phyloP scores from a whole-genome alignment of 2,113 vertebrate species.

The Thamnophis sirtalis region DNA sequence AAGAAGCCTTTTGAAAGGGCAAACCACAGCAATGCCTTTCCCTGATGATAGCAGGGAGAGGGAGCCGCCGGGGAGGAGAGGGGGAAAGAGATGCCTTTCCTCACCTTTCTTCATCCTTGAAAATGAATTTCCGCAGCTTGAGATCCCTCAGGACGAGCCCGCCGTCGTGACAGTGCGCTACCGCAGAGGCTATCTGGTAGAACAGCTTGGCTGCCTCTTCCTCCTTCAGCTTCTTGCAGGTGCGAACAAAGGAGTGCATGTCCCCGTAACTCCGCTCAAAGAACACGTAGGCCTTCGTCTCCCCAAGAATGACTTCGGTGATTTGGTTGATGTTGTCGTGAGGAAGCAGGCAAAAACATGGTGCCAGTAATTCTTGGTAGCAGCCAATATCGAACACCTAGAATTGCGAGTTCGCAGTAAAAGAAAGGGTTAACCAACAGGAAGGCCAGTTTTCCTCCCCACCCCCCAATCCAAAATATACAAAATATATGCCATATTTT shows the following conservation, averaged over 20 bases:
- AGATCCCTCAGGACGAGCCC: slow-evolving; percentile 96
- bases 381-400: slow-evolving; percentile 95
- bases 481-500: too few species aligned
- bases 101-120: slow-evolving; percentile 96
- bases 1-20: neutral
- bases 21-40: neutral
- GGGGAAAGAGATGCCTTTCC: neutral
- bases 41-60: neutral
- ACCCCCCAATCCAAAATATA: neutral
- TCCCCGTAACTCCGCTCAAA: slow-evolving; percentile 96
- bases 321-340: slow-evolving; percentile 99
- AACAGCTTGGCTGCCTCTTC: slow-evolving; percentile 96
- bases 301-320: slow-evolving; percentile 93
- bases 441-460: neutral
- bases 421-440: slow-evolving; percentile 50
- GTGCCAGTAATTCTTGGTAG: slow-evolving; percentile 95
- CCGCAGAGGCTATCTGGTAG: slow-evolving; percentile 94
- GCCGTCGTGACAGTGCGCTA: slow-evolving; percentile 96
- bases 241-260: slow-evolving; percentile 98
- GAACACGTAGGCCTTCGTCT: slow-evolving; percentile 94
- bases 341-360: slow-evolving; percentile 91
- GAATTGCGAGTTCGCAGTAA: slow-evolving; percentile 40
- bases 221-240: slow-evolving; percentile 96
- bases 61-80: fast-evolving
- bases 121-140: slow-evolving; percentile 97